Base-by-base conservation (phyloP, 2,113 vertebrate genomes). In the Triplophysa tibetana region DNA sequence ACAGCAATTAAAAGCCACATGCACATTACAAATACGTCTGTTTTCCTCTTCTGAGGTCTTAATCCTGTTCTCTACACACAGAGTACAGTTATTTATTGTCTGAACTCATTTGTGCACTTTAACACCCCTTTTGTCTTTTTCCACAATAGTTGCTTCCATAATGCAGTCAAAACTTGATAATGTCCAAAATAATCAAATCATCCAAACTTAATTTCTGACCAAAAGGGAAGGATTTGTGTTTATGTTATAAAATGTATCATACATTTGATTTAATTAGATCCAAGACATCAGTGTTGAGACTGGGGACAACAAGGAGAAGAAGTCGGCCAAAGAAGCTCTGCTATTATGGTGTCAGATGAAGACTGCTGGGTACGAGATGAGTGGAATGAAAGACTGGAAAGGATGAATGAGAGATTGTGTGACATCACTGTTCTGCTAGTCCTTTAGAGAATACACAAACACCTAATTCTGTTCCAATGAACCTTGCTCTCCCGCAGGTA, bases 281-380 rank as follows among this genome's bases (percentile, higher is more conserved):
- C 96, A 98, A 81, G 96, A 98, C 88, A 98, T 98, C 88, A 98
- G 96, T 6, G 96, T 98, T 79, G 96, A 96, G 87, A 98, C 96
- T 0, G 96, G 93, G 81, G 96, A 98, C 89, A 98, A 96, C 88
- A 96, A 96, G 83, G 96, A 98, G 89, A 96, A 95, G 80, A 97
- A 97, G 79, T 98, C 96, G 0, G 96, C 96, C 83, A 98, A 98
- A 91, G 96, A 98, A 7, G 96, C 96, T 2, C 90, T 98, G 78
- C 90, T 97, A 81, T 92, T 97, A 50, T 98, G 96, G 96, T 98
- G 96, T 88, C 96, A 98, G 91, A 98, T 98, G 96, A 98, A 98
- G 90, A 98, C 96, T 0, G 96, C 96, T 0, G 96, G 96, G 96
- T 97, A 70, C 93, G 95, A 72, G 75, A 64, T 6, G 10, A 45